Base-by-base conservation (phyloP, 2,888 invertebrate genomes). In the Ennomos quercinarius region DNA sequence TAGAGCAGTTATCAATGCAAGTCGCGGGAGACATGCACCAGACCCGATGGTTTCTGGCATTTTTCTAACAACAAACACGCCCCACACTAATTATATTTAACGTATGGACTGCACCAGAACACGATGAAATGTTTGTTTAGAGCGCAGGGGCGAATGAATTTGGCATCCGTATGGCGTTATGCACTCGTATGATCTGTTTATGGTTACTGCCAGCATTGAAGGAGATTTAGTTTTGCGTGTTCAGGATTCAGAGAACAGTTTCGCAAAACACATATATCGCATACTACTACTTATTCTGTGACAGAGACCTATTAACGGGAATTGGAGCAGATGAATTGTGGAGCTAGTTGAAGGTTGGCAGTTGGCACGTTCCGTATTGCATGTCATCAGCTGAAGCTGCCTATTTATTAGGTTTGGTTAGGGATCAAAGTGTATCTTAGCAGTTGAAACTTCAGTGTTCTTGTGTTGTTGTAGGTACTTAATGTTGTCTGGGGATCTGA, bases 1-100 rank as follows among this genome's bases (percentile, higher is more conserved):
- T 61, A 65, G 62, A 57, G 9, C 57, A 61, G 65, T 69, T 69
- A 69, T 67, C 67, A 65, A 38, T 56, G 46, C 62, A 62, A 57
- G 42, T 40, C 40, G 47, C 57, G 70, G 72, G 74, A 78, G 82
- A 83, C 83, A 83, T 75, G 78, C 71, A 68, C 70, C 85, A 84
- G 84, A 76, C 74, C 76, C 72, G 67, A 55, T 51, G 55, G 72
- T 72, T 73, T 71, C 76, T 73, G 77, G 73, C 71, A 66, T 70
- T 70, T 70, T 70, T 70, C 68, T 67, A 72, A 77, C 77, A 81
- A 83, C 80, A 83, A 84, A 86, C 81, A 84, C 70, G 70, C 76
- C 66, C 80, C 80, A 72, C 82, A 77, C 76, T 81, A 79, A 83
- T 80, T 81, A 77, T 76, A 78, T 61, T 61, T 58, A 63, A 68